phyloP scores from a whole-genome alignment of 2,797 vertebrate genomes.

The Tokudaia muenninki region DNA sequence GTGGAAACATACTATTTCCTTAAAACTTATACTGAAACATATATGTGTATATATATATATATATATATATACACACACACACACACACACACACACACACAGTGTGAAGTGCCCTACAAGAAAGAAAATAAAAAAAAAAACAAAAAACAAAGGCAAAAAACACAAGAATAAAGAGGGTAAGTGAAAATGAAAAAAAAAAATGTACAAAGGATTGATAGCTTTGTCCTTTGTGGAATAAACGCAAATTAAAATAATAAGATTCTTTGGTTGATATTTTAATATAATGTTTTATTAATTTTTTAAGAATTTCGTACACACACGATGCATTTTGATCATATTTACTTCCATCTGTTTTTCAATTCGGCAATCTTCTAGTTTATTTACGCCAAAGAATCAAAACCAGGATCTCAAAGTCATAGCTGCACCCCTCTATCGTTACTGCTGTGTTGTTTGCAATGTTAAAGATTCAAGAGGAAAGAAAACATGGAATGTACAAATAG shows the following conservation, averaged over 20 bases:
- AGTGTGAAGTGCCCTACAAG: not conserved
- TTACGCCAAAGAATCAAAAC: not conserved
- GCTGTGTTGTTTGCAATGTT: not conserved
- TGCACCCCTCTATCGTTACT: not conserved
- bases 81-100: not conserved
- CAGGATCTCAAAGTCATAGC: not conserved
- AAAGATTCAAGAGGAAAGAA: not conserved
- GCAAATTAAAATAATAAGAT: not conserved
- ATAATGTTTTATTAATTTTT: not conserved
- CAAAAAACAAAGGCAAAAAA: not conserved
- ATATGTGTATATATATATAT: not conserved
- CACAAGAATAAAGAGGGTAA: not conserved
- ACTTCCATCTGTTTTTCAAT: not conserved
- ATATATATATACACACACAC: not conserved
- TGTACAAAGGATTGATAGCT: not conserved
- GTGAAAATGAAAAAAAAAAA: not conserved
- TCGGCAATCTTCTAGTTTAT: not conserved
- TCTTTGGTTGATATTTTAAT: not conserved
- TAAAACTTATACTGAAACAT: not conserved
- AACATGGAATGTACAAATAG: not conserved
- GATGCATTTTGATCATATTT: not conserved
- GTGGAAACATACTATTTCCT: constrained; percentile 41
- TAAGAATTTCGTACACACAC: not conserved
- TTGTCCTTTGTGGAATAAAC: constrained; percentile 28
- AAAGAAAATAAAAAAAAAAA: not conserved